A percentile compares a stretch with the other conserved stretches of the same genome.
phyloP scores from a whole-genome alignment of 2,797 vertebrate species.

The Malacoctenus gilli region DNA sequence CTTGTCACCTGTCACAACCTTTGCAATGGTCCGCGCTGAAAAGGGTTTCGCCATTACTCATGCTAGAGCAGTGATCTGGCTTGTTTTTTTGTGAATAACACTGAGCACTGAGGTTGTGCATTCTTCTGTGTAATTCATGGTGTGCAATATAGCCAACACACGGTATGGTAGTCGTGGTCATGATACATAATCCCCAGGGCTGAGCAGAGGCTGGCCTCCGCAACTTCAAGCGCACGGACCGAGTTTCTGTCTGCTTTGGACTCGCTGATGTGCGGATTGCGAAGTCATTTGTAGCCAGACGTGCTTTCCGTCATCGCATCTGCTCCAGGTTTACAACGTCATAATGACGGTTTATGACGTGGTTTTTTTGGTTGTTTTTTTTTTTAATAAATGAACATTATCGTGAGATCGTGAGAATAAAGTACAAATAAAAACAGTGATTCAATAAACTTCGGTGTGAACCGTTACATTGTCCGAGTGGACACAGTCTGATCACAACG shows the following conservation, averaged over 20 bases:
- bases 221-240: neutral
- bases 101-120: slow-evolving; percentile 47
- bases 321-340: too few relatives aligned
- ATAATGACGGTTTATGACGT: too few relatives aligned
- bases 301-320: too few relatives aligned
- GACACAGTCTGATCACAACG: too few relatives aligned
- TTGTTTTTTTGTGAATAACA: slow-evolving; percentile 50
- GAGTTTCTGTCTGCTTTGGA: slow-evolving; percentile 1
- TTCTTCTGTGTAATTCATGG: slow-evolving; percentile 65
- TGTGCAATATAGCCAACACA: slow-evolving; percentile 58
- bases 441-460: too few relatives aligned
- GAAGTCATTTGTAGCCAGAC: too few relatives aligned
- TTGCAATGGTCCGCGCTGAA: slow-evolving; percentile 8
- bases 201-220: slow-evolving; percentile 26
- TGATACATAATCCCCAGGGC: slow-evolving; percentile 62
- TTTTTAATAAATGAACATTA: too few relatives aligned
- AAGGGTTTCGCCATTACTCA: slow-evolving; percentile 15
- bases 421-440: too few relatives aligned
- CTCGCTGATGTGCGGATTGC: too few relatives aligned
- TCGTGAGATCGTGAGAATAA: too few relatives aligned
- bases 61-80: slow-evolving; percentile 21
- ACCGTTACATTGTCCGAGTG: too few relatives aligned
- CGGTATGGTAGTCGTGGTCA: slow-evolving; percentile 49
- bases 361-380: neutral
- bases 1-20: slow-evolving; percentile 23